A percentile compares a stretch with the other conserved stretches of the same genome.
Evolutionary conservation across 2,888 invertebrate species (phyloP).

Genomic region (Papilio elwesi): DNA sequence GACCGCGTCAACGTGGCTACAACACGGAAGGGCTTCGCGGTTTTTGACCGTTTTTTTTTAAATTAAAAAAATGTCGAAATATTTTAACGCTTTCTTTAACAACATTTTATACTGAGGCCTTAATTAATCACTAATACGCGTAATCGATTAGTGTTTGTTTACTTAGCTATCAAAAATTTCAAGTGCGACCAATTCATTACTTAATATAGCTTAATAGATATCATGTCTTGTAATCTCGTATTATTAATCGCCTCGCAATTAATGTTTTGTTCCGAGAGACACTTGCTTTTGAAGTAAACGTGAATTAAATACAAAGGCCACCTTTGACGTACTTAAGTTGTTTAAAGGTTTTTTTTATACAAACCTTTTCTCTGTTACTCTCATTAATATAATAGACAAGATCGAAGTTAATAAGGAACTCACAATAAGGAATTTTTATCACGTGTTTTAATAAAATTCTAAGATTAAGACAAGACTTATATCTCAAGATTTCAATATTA

Average conservation of each 20-base stretch:
- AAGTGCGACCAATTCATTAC: background rate
- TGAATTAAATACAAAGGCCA: conserved; percentile 3
- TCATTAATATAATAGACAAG: no score
- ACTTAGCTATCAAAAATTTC: background rate
- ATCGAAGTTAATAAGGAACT: no score
- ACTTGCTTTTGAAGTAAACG: background rate
- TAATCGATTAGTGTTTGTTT: conserved; percentile 34
- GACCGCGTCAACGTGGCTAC: conserved; percentile 28
- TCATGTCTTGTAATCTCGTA: background rate
- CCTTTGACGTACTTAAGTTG: background rate
- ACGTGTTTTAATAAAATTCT: no score
- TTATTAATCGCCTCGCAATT: background rate
- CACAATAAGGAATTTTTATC: no score
- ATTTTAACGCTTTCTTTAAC: conserved; percentile 14
- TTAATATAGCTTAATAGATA: conserved; percentile 13
- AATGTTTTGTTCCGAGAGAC: background rate
- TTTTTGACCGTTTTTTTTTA: conserved; percentile 31
- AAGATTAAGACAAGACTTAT: no score
- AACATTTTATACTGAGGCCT: conserved; percentile 12
- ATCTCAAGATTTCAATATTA: no score
- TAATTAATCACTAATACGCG: conserved; percentile 30
- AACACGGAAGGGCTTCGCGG: conserved; percentile 39
- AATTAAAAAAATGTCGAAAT: conserved; percentile 24
- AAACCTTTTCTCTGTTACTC: background rate
- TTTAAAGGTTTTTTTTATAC: background rate